A percentile compares a stretch with the other conserved stretches of the same genome.
Conservation (phyloP, 2,113 vertebrate species). For the Microcebus jonahi region DNA sequence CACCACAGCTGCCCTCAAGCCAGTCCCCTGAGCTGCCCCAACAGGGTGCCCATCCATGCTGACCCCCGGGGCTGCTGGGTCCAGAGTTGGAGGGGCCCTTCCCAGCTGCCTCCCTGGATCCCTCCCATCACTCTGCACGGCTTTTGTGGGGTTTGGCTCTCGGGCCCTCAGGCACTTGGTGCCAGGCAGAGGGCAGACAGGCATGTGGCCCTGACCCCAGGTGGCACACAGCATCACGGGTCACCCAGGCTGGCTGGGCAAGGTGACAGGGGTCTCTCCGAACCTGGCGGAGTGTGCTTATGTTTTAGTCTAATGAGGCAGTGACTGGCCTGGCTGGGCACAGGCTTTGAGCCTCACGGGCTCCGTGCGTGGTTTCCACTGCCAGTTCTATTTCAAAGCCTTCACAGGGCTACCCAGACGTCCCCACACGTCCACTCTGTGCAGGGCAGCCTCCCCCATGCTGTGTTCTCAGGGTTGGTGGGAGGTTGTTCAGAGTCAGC, state of each 20-base stretch:
- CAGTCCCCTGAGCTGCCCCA: neutral
- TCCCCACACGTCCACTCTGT: no score
- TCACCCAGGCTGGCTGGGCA: rapidly evolving
- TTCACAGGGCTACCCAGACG: no score
- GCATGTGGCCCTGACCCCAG: neutral
- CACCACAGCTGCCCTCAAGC: neutral
- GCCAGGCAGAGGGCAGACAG: neutral
- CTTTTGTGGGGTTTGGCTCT: neutral
- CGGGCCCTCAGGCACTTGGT: neutral
- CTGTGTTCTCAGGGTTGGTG: neutral
- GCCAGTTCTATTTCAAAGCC: neutral
- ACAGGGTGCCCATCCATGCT: no score
- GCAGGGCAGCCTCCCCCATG: neutral
- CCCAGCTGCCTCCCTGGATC: neutral
- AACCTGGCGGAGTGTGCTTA: neutral
- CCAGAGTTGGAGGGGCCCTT: no score
- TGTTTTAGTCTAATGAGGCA: neutral
- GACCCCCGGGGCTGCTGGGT: no score
- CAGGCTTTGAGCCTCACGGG: neutral
- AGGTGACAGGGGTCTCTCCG: neutral
- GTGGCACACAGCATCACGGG: neutral
- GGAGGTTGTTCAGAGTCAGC: neutral
- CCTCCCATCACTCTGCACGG: neutral
- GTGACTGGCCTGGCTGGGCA: neutral
- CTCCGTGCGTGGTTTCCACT: neutral